Evolutionary conservation across 2,113 vertebrate species (phyloP), one percentile per base, ranked within the genome.

Genomic region (Pholis gunnellus): DNA sequence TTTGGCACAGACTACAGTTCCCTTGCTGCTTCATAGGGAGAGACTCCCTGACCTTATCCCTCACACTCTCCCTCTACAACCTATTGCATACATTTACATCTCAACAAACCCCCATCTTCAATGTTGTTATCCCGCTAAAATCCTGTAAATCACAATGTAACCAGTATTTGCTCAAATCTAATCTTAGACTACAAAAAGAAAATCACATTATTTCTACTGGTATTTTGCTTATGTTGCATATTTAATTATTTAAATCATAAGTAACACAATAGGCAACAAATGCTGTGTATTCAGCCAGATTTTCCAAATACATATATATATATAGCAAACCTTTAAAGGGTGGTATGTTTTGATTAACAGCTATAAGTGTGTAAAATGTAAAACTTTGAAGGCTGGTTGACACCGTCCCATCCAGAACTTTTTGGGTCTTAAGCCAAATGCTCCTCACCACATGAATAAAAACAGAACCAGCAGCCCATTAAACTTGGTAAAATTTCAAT

Each of bases 1-100:
- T 93, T 94, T 95, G 94, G 94, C 95, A 94, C 84, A 29, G 86
- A 81, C 81, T 88, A 56, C 89, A 83, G 87, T 89, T 88, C 75
- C 72, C 89, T 85, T 68, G 82, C 83, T 83, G 81, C 91, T 93
- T 88, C 87, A 88, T 78, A 75, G 88, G 88, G 92, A 89, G 87
- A 88, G 82, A 87, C 90, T 85, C 85, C 88, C 90, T 90, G 89
- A 94, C 91, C 92, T 92, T 89, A 91, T 81, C 76, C 78, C 88
- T 89, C 88, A 87, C 54, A 72, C 48, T 59, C 77, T 60, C 42
- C 63, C 71, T 54, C 50, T 34, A 60, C 14, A 68, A 60, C 14
- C 75, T n/a, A 72, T 40, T 27, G 29, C 67, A 54, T 17, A 48
- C 66, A 85, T 60, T 78, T 77, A 31, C 44, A 71, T 80, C 40